These are phyloP conservation scores for Brevimyrus niger DNA, from an alignment of 2,113 vertebrate species.

Conservation along the genomic window DNA sequence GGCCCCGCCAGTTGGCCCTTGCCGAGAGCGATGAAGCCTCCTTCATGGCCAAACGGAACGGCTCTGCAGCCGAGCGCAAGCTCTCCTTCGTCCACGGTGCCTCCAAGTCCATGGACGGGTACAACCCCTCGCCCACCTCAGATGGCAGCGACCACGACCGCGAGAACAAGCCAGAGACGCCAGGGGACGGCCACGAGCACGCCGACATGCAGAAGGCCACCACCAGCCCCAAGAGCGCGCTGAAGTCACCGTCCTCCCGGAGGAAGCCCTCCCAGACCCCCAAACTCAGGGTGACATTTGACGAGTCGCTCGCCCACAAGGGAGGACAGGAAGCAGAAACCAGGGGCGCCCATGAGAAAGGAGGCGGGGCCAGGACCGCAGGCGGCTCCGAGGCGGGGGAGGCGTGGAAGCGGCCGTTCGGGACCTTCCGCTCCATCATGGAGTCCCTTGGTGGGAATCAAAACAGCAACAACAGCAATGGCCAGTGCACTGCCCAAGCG, in stretches of 20 bases:
- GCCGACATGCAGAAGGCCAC: constrained; percentile 65
- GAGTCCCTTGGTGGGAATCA: constrained; percentile 88
- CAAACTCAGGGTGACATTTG: constrained; percentile 93
- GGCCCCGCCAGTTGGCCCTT: constrained; percentile 78
- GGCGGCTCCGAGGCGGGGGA: constrained; percentile 46
- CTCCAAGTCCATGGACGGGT: constrained; percentile 75
- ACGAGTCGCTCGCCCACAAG: constrained; percentile 85
- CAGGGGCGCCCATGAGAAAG: constrained; percentile 68
- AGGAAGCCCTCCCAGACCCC: constrained; percentile 86
- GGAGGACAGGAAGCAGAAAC: constrained; percentile 63
- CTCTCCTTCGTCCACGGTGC: constrained; percentile 71
- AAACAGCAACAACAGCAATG: constrained; percentile 78
- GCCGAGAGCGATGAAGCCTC: constrained; percentile 65
- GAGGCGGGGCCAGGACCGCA: constrained; percentile 40
- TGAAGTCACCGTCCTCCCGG: constrained; percentile 93
- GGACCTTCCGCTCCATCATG: constrained; percentile 92
- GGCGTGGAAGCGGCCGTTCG: constrained; percentile 76
- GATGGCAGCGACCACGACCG: constrained; percentile 71
- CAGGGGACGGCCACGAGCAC: constrained; percentile 53
- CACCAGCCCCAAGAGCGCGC: constrained; percentile 93
- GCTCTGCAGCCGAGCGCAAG: constrained; percentile 63
- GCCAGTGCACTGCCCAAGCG: constrained; percentile 48
- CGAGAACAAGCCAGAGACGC: constrained; percentile 54
- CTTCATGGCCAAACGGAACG: constrained; percentile 73
- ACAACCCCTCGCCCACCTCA: constrained; percentile 79